Evolutionary conservation across 1,140 invertebrate genomes (phyloP).

Genomic region (Drosophila parabipectinata): DNA sequence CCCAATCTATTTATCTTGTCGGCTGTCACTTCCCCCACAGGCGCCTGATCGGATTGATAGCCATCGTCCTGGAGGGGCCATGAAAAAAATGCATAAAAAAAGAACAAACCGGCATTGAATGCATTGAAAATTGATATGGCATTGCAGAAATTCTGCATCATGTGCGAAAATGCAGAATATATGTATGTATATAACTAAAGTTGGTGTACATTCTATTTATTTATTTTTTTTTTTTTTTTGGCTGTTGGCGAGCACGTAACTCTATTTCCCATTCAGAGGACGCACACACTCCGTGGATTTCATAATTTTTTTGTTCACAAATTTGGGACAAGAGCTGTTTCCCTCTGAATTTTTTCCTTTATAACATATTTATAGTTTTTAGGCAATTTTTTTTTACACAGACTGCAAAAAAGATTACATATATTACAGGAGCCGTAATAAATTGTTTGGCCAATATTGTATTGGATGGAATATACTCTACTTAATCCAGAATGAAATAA

Average conservation of each 20-base stretch:
- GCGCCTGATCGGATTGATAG: constrained; percentile 63
- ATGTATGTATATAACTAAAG: constrained; percentile 6
- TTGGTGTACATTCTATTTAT: constrained; percentile 10
- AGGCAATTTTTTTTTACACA: background rate
- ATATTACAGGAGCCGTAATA: constrained; percentile 23
- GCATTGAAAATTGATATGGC: constrained; percentile 32
- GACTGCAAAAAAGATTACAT: constrained; percentile 5
- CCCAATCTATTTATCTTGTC: constrained; percentile 51
- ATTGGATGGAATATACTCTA: background rate
- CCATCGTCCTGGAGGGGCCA: constrained; percentile 31
- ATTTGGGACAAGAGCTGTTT: background rate
- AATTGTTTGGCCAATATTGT: constrained; percentile 28
- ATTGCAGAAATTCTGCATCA: constrained; percentile 21
- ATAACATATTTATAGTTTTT: constrained; percentile 44
- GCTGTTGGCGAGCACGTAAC: constrained; percentile 32
- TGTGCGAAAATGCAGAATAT: constrained; percentile 16
- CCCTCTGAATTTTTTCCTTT: constrained; percentile 29
- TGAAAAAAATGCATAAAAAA: background rate
- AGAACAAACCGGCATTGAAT: background rate
- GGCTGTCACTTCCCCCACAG: constrained; percentile 41
- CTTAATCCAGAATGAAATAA: background rate
- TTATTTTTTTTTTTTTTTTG: background rate
- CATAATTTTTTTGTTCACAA: constrained; percentile 58
- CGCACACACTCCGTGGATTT: constrained; percentile 32
- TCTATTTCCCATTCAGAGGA: constrained; percentile 12